Evolutionary conservation across 2,888 invertebrate species (phyloP), one percentile per base, ranked within the genome.

Genomic region (Scaptomyza flava): DNA sequence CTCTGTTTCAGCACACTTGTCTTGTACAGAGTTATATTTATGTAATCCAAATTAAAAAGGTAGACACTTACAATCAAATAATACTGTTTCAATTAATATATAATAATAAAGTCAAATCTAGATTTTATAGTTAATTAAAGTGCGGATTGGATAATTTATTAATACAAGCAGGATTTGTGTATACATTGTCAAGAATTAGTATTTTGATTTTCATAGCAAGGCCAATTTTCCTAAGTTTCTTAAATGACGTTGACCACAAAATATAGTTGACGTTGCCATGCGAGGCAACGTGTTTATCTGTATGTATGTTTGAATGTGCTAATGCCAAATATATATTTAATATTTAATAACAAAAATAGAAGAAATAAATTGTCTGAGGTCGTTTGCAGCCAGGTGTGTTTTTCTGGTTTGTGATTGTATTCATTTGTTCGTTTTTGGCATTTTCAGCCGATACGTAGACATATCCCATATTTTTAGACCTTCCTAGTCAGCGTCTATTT

Each of bases 401-500:
- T 73, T 54, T 47, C 58, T 34, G 58, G 5, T 33, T 17, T 57
- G 57, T 74, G 43, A 53, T 68, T 38, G 38, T 34, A 11, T 20
- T n/a, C 6, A 57, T 59, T 46, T 47, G 67, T 60, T 63, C 57
- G 68, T 43, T 68, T 54, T 65, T 69, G 41, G 41, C 66, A 54
- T 65, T 69, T 38, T 41, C 41, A 23, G 42, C 45, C 66, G 59
- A 76, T 73, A 61, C 59, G 61, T 76, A 64, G 69, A 53, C 17
- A 20, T 56, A 61, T 56, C 42, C 53, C 20, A 56, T 82, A 82
- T 87, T 84, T 89, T 69, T 87, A 87, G 89, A 84, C 41, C 59
- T 71, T 74, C 66, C 64, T 68, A 81, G 85, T 82, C 82, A 82
- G 42, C 65, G 23, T 78, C 87, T 82, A 82, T 87, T 82, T 87